Base-by-base conservation (phyloP, 2,888 invertebrate species). In the Hedychridium roseum region DNA sequence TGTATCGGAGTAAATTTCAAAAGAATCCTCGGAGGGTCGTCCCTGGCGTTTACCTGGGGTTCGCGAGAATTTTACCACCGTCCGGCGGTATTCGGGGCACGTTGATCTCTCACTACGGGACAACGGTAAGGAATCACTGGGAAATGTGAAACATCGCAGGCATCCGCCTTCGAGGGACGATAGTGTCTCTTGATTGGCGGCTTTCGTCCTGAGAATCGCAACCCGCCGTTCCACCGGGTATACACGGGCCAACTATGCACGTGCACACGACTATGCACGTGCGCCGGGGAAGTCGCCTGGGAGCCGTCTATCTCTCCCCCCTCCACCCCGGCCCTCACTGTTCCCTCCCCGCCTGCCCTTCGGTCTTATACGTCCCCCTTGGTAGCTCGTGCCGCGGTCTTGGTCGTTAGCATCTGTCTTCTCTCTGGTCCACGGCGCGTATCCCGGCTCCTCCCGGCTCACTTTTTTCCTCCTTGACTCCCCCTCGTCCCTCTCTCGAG, bases 331-430 rank as follows among this genome's bases (percentile, higher is more conserved):
- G n/a, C 9, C 23, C 23, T 23, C 23, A 6, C 34, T 27, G 26
- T 34, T 20, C 17, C 17, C 20, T 36, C 36, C 17, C n/a, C 23
- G 9, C 30, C 31, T 41, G 43, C 44, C 53, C 50, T 50, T 42
- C 41, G 49, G 50, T 49, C 38, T 44, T 34, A n/a, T n/a, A 48
- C 44, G 40, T 53, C 44, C 56, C 50, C 55, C 45, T 45, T 58
- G 48, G 52, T 59, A 67, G 61, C 61, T 57, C 60, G 59, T 60
- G 56, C 58, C 67, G 55, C 57, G n/a, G n/a, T n/a, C 58, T 46
- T 57, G 68, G 64, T 72, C 71, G 70, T 71, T 72, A 72, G 68
- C 71, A 69, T 72, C 68, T 66, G 65, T 72, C 69, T 70, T 66
- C 65, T n/a, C n/a, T 51, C 54, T 51, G 62, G 51, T 52, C 56